These are phyloP conservation scores for Orientallactaga bullata DNA, from an alignment of 2,113 vertebrate genomes.

Conservation along the genomic window DNA sequence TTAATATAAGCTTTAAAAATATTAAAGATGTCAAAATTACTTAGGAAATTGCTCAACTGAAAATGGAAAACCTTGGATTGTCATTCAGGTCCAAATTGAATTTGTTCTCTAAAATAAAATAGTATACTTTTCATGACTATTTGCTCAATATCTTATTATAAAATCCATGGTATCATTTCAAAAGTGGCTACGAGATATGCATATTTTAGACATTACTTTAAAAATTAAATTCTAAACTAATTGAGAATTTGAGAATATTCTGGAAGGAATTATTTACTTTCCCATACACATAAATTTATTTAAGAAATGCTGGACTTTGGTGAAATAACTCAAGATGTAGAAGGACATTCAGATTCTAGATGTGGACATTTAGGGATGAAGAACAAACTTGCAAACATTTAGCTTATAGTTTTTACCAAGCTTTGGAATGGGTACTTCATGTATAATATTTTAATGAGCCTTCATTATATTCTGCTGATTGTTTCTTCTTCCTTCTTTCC, in stretches of 20 bases:
- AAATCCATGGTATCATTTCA: not conserved
- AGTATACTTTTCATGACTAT: not conserved
- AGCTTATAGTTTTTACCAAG: not conserved
- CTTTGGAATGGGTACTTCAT: not conserved
- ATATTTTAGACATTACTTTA: not conserved
- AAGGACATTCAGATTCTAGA: not conserved
- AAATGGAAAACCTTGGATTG: not conserved
- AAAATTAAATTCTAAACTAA: not conserved
- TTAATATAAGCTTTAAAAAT: constrained; percentile 26
- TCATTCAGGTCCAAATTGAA: not conserved
- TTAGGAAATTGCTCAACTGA: constrained; percentile 19
- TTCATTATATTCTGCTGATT: not conserved
- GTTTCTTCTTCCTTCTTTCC: too few species aligned
- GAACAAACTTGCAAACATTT: not conserved
- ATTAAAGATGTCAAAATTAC: constrained; percentile 18
- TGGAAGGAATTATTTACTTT: not conserved
- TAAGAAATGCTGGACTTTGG: not conserved
- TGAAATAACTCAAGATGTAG: not conserved
- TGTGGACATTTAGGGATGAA: not conserved
- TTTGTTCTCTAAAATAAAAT: constrained; percentile 13
- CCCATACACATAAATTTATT: not conserved
- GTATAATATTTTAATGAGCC: not conserved
- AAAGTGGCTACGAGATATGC: not conserved
- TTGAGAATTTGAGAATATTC: not conserved
- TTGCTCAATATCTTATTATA: not conserved